Conservation (phyloP, 1,140 invertebrate species). For the Procambarus virginalis region DNA sequence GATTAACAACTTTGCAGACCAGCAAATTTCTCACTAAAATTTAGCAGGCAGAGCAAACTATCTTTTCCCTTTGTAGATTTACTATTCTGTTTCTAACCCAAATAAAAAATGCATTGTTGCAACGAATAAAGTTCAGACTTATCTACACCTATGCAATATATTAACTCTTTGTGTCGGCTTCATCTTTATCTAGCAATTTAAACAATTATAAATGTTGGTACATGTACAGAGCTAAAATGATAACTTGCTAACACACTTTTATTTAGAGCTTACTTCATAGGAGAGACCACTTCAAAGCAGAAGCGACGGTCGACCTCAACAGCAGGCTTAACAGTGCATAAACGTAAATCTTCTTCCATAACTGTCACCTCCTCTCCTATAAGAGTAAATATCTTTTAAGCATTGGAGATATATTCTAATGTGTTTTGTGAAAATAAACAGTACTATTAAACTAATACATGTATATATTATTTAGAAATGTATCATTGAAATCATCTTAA, state of each 20-base stretch:
- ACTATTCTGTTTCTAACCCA: no score
- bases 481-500: background rate
- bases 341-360: slow-evolving; percentile 96
- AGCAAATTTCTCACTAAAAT: no score
- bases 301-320: slow-evolving; percentile 90
- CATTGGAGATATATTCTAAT: background rate
- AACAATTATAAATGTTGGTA: no score
- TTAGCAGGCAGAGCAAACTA: no score
- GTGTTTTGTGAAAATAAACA: background rate
- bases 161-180: no score
- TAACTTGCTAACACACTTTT: background rate
- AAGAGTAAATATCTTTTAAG: background rate
- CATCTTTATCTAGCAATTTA: no score
- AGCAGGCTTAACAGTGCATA: slow-evolving; percentile 93
- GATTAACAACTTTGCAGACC: no score
- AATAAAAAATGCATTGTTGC: no score
- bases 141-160: no score
- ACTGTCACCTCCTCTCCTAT: slow-evolving; percentile 85
- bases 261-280: slow-evolving; percentile 79
- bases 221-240: background rate
- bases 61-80: no score
- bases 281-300: slow-evolving; percentile 97
- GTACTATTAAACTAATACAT: background rate
- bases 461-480: no score
- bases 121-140: no score